Conservation (phyloP, 1,140 invertebrate species). For the Aphis gossypii region DNA sequence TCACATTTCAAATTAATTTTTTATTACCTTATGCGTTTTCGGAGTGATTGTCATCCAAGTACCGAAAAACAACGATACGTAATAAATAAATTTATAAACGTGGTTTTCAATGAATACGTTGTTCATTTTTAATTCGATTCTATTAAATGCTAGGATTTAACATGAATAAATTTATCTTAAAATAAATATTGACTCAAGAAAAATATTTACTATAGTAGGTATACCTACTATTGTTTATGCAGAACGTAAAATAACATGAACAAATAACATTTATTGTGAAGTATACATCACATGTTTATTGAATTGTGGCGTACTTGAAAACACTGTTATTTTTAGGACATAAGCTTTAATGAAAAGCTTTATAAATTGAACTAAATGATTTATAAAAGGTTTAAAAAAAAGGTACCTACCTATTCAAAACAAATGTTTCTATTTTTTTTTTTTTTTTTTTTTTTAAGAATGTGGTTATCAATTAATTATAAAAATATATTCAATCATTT, state of each 20-base stretch:
- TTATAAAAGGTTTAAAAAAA: neutral
- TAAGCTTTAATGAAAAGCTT: neutral
- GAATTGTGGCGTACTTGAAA: neutral
- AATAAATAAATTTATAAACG: neutral
- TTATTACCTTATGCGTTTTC: neutral
- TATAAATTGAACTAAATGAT: neutral
- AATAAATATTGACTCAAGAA: neutral
- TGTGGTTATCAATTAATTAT: too few relatives aligned
- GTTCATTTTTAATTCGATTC: neutral
- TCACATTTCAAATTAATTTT: neutral
- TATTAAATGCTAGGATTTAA: neutral
- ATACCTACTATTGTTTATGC: neutral
- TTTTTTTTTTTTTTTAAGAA: too few relatives aligned
- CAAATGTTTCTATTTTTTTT: too few relatives aligned
- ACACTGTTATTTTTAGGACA: neutral
- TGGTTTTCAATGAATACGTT: neutral
- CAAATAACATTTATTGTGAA: neutral
- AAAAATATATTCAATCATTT: too few relatives aligned
- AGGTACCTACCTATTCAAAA: neutral
- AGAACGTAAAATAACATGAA: neutral
- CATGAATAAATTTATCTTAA: neutral
- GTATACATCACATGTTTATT: neutral
- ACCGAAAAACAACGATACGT: neutral
- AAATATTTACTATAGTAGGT: neutral
- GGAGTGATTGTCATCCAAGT: constrained; percentile 2